Evolutionary conservation across 1,140 invertebrate genomes (phyloP), one percentile per base, ranked within the genome.

Genomic region (Cyrtorhinus lividipennis): DNA sequence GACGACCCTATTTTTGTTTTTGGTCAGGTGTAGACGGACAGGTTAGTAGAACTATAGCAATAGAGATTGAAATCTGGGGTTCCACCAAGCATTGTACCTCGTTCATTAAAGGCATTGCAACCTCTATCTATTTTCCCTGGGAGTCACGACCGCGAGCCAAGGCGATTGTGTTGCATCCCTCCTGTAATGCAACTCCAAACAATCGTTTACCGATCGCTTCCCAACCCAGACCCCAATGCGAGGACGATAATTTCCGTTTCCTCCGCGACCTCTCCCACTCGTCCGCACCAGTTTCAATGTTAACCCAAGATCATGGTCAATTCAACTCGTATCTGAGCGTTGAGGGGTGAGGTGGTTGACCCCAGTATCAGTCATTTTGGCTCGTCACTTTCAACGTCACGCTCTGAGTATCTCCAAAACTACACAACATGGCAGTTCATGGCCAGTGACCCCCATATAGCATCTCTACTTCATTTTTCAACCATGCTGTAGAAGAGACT

Each of bases 11-110:
- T 20, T 10, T 53, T 53, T 53, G 48, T 53, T 53, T 53, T 53
- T 53, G 10, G 48, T 53, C 48, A 53, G 48, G 48, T 53, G 18
- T 10, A 12, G 48, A 53, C 48, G 48, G 48, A 53, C 48, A 53
- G 48, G 48, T 53, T 53, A 20, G 30, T 38, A 38, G 48, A 53
- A 53, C 12, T 53, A 53, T 22, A 22, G 48, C 48, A 53, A 53
- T 53, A 53, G 48, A 53, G 48, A 53, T 53, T 5, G 5, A 3
- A 22, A 53, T 53, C 48, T 10, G 12, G 12, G 48, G 48, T 22
- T 22, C 48, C 48, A 22, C 20, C 20, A 8, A 20, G 10, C 48
- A 53, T 53, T 53, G 48, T 53, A 22, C 10, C 18, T 22, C 5
- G 48, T 53, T 53, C 48, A 53, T 53, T 53, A 53, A 22, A 53